phyloP scores from a whole-genome alignment of 2,888 invertebrate species.

The Eurytoma californica region DNA sequence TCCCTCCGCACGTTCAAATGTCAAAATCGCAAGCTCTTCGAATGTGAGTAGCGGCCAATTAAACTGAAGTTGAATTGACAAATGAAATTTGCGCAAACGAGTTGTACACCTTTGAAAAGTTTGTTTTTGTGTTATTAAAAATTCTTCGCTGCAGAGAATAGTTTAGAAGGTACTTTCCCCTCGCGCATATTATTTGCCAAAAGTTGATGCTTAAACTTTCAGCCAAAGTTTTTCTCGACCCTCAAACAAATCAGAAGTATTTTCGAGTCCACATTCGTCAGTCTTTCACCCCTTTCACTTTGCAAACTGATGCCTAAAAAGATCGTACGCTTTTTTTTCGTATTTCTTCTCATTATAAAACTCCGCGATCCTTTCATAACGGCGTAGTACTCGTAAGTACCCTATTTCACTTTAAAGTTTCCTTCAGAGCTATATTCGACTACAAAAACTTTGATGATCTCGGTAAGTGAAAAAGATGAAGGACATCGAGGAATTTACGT shows the following conservation, averaged over 20 bases:
- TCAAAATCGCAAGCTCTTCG: no score
- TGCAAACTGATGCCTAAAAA: not conserved
- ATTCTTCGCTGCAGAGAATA: no score
- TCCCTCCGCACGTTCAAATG: no score
- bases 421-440: not conserved
- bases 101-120: no score
- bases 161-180: no score
- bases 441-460: conserved; percentile 9
- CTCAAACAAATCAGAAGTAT: conserved; percentile 10
- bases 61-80: no score
- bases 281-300: not conserved
- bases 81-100: no score
- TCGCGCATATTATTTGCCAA: not conserved
- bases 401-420: conserved; percentile 2
- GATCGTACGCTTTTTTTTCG: not conserved
- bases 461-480: not conserved
- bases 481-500: not conserved
- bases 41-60: no score
- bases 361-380: not conserved
- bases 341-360: not conserved
- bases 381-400: not conserved
- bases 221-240: not conserved
- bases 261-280: conserved; percentile 13
- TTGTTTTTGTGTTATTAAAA: no score
- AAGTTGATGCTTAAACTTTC: conserved; percentile 14